Base-by-base conservation (phyloP, 2,888 invertebrate genomes). In the Thyatira batis region DNA sequence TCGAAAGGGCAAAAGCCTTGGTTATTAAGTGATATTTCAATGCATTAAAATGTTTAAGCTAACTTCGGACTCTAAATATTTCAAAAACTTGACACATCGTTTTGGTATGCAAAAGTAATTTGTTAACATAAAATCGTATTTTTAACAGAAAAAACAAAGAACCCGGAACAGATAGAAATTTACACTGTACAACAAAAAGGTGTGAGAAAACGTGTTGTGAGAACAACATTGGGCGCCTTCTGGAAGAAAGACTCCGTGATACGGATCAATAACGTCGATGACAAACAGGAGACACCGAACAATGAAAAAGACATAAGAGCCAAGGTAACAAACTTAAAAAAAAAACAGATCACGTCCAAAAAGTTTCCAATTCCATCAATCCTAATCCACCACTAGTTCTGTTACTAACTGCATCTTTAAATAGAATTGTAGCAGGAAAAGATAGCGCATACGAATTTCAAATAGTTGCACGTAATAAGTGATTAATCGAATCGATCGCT, bases 211-310 rank as follows among this genome's bases (percentile, higher is more conserved):
- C 94, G 94, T 80, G 93, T 94, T 66, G 85, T 93, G 63, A 93
- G 91, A 83, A 93, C 93, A 67, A 93, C 93, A 61, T 83, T 95
- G 76, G 87, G 93, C 77, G 93, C 94, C 62, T 94, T 95, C 78
- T 95, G 95, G 95, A 93, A 93, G 69, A 92, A 93, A 69, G 94
- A 93, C 70, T 94, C 94, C 69, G 93, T 93, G 71, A 92, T 95
- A 76, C 92, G 95, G 67, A 95, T 95, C 76, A 95, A 95, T 84
- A 95, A 95, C 76, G 94, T 95, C 72, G 93, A 93, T 67, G 95
- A 95, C 83, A 95, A 95, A 75, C 94, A 94, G 74, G 94, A 95
- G 79, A 89, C 93, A 50, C 93, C 95, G 39, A 94, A 95, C 83
- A 91, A 80, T 65, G 95, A 95, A 71, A 94, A 94, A 80, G 93